Evolutionary conservation across 2,797 vertebrate species (phyloP).

Genomic region (Lerista edwardsae): DNA sequence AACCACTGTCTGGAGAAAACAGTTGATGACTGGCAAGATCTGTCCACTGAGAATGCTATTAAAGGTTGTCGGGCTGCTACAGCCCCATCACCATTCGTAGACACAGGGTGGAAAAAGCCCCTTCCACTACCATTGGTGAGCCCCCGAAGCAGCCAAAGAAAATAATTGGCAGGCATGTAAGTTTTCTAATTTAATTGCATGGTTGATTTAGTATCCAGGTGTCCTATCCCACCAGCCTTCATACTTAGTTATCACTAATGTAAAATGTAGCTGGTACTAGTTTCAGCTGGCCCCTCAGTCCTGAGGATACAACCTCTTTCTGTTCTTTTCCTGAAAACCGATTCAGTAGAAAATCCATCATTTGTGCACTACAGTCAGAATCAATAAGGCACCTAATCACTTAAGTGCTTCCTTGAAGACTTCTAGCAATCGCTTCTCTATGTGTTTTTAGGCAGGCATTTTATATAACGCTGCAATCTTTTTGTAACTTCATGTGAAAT

Average conservation of each 20-base stretch:
- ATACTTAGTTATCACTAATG: background rate
- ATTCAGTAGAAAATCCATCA: conserved; percentile 11
- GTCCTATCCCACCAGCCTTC: background rate
- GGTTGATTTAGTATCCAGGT: background rate
- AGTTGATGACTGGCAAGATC: no score
- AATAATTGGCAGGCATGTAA: no score
- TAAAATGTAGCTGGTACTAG: background rate
- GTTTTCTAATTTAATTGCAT: background rate
- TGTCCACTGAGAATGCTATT: no score
- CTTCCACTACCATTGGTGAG: no score
- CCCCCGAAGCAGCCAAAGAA: no score
- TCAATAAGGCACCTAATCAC: background rate
- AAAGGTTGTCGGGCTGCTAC: no score
- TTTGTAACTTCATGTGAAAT: background rate
- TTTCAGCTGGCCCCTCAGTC: background rate
- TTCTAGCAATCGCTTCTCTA: background rate
- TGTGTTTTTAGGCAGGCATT: background rate
- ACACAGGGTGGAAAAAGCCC: no score
- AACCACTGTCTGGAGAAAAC: no score
- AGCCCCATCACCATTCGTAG: no score
- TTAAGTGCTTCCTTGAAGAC: background rate
- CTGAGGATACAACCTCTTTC: background rate
- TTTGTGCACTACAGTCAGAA: background rate
- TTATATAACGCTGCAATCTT: background rate
- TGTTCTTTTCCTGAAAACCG: conserved; percentile 7